phyloP scores from a whole-genome alignment of 2,113 vertebrate species.

The Cottus gobio region DNA sequence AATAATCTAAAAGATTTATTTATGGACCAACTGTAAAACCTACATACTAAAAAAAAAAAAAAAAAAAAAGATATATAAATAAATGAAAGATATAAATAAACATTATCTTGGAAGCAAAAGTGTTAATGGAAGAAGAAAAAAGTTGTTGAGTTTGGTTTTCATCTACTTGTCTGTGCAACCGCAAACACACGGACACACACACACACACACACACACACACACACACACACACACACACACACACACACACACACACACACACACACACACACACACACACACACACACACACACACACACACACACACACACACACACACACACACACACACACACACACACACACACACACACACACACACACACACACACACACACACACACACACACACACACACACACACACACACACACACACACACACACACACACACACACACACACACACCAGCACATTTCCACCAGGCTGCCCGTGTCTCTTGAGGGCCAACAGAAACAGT shows the following conservation, averaged over 20 bases:
- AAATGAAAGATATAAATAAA: conserved; percentile 2
- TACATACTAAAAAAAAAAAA: background rate
- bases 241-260: too few relatives aligned
- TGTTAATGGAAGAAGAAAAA: background rate
- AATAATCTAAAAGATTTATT: background rate
- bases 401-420: background rate
- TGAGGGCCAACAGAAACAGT: conserved; percentile 78
- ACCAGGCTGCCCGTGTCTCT: conserved; percentile 57
- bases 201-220: too few relatives aligned
- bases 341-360: background rate
- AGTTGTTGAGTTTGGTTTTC: conserved; percentile 21
- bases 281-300: too few relatives aligned
- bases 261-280: too few relatives aligned
- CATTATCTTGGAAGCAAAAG: background rate
- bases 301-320: too few relatives aligned
- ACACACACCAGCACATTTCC: conserved; percentile 55
- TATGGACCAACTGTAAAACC: background rate
- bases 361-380: conserved; percentile 11
- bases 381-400: too few relatives aligned
- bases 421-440: conserved; percentile 13
- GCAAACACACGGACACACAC: too few relatives aligned
- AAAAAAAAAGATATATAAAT: too few relatives aligned
- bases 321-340: too few relatives aligned
- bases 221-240: too few relatives aligned
- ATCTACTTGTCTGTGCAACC: too few relatives aligned